These are phyloP conservation scores for Brachynemurus nebulosus DNA, from an alignment of 2,888 invertebrate genomes.

Conservation along the genomic window DNA sequence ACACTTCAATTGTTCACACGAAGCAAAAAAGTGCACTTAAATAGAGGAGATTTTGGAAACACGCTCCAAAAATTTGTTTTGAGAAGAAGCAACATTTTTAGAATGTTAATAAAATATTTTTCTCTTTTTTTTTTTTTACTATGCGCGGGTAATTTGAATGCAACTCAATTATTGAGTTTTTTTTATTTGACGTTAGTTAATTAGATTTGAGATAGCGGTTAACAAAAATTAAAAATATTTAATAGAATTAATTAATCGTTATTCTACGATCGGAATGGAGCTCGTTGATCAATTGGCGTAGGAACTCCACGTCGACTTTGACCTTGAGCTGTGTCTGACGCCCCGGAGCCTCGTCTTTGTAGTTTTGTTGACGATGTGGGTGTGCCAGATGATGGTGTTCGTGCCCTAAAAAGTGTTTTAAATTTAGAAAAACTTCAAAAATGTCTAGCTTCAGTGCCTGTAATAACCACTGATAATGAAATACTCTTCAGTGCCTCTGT, in stretches of 20 bases:
- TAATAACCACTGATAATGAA: too few species aligned
- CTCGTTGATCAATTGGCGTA: conserved; percentile 31
- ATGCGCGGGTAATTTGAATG: too few species aligned
- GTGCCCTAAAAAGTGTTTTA: conserved; percentile 54
- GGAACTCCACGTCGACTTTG: conserved; percentile 29
- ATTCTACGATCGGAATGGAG: conserved; percentile 23
- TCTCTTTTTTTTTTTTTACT: too few species aligned
- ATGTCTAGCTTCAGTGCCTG: not conserved
- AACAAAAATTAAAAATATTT: too few species aligned
- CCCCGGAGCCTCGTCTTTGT: conserved; percentile 51
- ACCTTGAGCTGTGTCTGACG: conserved; percentile 48
- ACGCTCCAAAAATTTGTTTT: conserved; percentile 1
- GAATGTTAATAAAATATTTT: too few species aligned
- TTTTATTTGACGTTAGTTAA: too few species aligned
- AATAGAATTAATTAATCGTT: too few species aligned
- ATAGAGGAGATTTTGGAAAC: not conserved
- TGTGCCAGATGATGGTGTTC: conserved; percentile 63
- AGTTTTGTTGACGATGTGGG: conserved; percentile 51
- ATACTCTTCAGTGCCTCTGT: too few species aligned
- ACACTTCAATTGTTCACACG: not conserved
- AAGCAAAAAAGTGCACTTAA: conserved; percentile 1
- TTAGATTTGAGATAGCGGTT: not conserved
- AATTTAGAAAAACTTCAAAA: not conserved
- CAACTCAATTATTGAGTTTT: too few species aligned
- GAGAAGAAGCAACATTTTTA: too few species aligned